Conservation (phyloP, 2,888 invertebrate genomes). For the Calameuta filiformis region DNA sequence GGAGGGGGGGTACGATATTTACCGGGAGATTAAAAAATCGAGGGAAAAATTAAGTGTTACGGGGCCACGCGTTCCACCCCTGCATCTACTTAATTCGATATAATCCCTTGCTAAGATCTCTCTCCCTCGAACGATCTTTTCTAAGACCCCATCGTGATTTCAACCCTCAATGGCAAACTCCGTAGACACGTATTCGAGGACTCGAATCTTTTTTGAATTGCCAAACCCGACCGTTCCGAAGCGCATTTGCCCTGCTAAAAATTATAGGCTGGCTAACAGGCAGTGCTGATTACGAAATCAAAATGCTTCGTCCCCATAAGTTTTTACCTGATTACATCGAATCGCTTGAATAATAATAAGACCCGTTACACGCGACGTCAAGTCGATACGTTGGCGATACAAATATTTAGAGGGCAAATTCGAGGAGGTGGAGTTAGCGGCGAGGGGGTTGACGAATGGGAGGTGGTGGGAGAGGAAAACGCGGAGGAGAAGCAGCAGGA, state of each 20-base stretch:
- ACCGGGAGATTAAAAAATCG: constrained; percentile 67
- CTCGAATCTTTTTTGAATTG: neutral
- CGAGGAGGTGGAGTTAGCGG: constrained; percentile 28
- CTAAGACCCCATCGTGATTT: constrained; percentile 6
- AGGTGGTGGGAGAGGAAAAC: neutral
- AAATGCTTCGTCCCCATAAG: constrained; percentile 8
- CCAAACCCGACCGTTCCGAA: neutral
- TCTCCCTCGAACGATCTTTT: constrained; percentile 1
- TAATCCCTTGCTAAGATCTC: constrained; percentile 63
- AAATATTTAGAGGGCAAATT: constrained; percentile 63
- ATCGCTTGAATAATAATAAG: constrained; percentile 41
- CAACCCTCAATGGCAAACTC: constrained; percentile 1
- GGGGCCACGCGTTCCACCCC: constrained; percentile 51
- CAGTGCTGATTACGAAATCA: neutral
- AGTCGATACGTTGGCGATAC: constrained; percentile 60
- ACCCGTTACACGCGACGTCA: constrained; percentile 45
- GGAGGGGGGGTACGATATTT: constrained; percentile 56
- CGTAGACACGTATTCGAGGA: neutral
- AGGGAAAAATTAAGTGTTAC: constrained; percentile 67
- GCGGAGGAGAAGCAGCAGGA: neutral
- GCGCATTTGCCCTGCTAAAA: neutral
- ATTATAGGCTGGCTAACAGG: neutral
- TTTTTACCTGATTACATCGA: constrained; percentile 23
- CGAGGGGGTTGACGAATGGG: constrained; percentile 9
- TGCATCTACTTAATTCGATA: constrained; percentile 60